Conservation (phyloP, 2,888 invertebrate species). For the Stratiomys singularior region DNA sequence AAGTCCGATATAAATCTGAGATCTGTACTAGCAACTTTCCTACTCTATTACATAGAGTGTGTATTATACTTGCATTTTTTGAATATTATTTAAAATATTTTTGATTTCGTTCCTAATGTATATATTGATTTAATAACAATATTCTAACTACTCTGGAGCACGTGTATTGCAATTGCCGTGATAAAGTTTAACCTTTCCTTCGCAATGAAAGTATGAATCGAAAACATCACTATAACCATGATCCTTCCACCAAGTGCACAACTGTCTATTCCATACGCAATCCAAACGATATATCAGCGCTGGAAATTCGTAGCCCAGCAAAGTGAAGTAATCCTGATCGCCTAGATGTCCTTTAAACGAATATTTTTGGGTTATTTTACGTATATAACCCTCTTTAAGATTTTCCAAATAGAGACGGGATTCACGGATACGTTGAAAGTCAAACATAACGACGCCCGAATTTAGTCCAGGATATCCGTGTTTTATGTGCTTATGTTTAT, state of each 20-base stretch:
- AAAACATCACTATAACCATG: constrained; percentile 80
- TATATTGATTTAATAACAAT: not conserved
- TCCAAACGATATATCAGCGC: constrained; percentile 77
- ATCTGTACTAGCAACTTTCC: not conserved
- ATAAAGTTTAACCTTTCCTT: constrained; percentile 73
- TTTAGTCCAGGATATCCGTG: constrained; percentile 81
- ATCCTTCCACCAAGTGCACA: constrained; percentile 84
- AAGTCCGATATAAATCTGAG: constrained; percentile 16
- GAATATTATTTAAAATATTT: constrained; percentile 11
- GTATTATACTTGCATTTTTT: not conserved
- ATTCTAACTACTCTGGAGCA: constrained; percentile 67
- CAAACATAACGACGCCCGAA: constrained; percentile 80
- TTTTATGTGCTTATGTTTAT: constrained; percentile 54
- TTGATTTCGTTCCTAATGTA: not conserved
- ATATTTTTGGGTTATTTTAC: constrained; percentile 71
- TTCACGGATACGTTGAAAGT: constrained; percentile 73
- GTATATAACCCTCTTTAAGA: constrained; percentile 68
- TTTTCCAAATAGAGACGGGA: constrained; percentile 72
- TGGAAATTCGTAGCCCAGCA: constrained; percentile 76
- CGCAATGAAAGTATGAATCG: constrained; percentile 76
- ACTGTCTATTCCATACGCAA: constrained; percentile 83
- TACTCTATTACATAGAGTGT: constrained; percentile 37
- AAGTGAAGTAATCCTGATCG: constrained; percentile 84
- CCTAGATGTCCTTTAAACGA: constrained; percentile 79
- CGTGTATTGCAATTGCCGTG: constrained; percentile 82